A percentile compares a stretch with the other conserved stretches of the same genome.
These are phyloP conservation scores for Glyphotaelius pellucidus DNA, from an alignment of 2,888 invertebrate species.

Conservation along the genomic window DNA sequence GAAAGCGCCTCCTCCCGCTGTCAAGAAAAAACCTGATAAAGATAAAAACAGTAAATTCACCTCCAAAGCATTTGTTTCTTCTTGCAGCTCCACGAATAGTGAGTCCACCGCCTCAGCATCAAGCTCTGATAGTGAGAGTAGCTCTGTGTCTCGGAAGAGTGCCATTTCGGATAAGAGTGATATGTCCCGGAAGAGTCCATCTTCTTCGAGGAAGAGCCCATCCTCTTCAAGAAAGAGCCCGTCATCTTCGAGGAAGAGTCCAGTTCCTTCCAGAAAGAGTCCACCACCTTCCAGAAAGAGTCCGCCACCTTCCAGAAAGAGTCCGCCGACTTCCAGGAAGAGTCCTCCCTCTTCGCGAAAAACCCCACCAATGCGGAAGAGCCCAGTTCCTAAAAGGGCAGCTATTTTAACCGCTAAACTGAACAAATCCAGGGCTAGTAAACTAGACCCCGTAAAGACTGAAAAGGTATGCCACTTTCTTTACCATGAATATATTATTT, in stretches of 20 bases:
- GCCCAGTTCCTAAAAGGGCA: slow-evolving; percentile 66
- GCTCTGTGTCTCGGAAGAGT: slow-evolving; percentile 70
- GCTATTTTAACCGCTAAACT: slow-evolving; percentile 68
- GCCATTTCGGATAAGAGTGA: slow-evolving; percentile 72
- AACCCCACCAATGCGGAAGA: slow-evolving; percentile 70
- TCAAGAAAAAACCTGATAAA: slow-evolving; percentile 67
- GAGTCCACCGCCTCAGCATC: slow-evolving; percentile 70
- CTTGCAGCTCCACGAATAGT: slow-evolving; percentile 65
- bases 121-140: slow-evolving; percentile 69
- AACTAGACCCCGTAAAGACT: slow-evolving; percentile 62
- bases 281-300: slow-evolving; percentile 70
- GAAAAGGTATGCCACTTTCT: slow-evolving; percentile 59
- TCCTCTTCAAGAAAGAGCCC: slow-evolving; percentile 46
- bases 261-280: slow-evolving; percentile 47
- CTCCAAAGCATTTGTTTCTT: slow-evolving; percentile 64
- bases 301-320: slow-evolving; percentile 70
- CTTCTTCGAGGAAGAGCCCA: slow-evolving; percentile 45
- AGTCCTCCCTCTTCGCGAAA: slow-evolving; percentile 69
- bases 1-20: slow-evolving; percentile 67
- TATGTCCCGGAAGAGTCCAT: slow-evolving; percentile 41
- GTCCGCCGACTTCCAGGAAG: slow-evolving; percentile 68
- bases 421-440: slow-evolving; percentile 64
- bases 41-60: slow-evolving; percentile 61
- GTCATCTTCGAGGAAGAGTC: slow-evolving; percentile 50
- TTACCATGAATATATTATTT: not conserved